Evolutionary conservation across 2,113 vertebrate genomes (phyloP).

Genomic region (Epinephelus lanceolatus): DNA sequence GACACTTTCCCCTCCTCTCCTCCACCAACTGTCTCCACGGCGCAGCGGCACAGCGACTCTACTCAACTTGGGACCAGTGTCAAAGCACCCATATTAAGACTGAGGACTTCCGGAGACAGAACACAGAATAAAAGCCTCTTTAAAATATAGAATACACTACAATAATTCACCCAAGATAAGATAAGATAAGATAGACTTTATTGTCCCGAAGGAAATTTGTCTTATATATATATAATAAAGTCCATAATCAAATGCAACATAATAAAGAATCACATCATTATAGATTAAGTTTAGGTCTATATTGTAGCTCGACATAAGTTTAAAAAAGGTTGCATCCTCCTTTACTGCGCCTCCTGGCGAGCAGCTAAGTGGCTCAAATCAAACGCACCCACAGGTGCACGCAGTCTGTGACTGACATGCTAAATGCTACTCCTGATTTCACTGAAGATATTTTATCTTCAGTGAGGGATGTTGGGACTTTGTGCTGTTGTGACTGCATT

Average conservation of each 20-base stretch:
- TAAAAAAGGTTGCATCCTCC: too few relatives aligned
- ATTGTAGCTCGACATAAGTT: too few relatives aligned
- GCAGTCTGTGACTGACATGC: neutral
- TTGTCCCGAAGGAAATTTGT: too few relatives aligned
- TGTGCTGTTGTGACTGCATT: neutral
- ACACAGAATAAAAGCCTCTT: constrained; percentile 57
- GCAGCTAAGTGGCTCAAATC: neutral
- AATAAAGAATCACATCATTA: too few relatives aligned
- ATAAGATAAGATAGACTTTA: too few relatives aligned
- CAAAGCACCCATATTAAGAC: neutral
- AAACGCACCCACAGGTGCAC: neutral
- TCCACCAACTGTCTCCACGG: constrained; percentile 25
- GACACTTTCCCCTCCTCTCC: constrained; percentile 45
- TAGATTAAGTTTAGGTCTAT: too few relatives aligned
- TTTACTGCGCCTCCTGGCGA: too few relatives aligned
- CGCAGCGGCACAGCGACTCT: constrained; percentile 61
- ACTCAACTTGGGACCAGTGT: constrained; percentile 69
- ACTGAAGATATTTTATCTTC: neutral
- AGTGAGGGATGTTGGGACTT: neutral
- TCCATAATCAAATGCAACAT: neutral
- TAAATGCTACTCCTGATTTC: neutral
- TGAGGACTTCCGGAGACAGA: constrained; percentile 25
- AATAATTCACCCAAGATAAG: neutral
- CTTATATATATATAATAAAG: too few relatives aligned
- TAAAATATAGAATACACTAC: neutral